Base-by-base conservation (phyloP, 2,797 vertebrate species). In the Yasuhikotakia modesta region DNA sequence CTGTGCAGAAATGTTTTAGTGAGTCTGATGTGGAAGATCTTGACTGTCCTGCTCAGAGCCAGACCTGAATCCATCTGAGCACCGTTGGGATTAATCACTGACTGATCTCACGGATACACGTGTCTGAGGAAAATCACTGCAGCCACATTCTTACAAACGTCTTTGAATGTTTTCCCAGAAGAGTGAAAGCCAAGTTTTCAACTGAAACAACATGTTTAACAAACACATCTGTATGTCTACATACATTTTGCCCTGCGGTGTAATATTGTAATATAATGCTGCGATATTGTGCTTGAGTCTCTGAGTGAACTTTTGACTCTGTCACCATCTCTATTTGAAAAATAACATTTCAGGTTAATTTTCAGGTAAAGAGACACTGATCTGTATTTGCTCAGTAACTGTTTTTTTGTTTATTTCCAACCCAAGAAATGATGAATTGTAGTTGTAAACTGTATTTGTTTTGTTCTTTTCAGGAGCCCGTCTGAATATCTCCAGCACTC, bases 401-500 rank as follows among this genome's bases (percentile, higher is more conserved):
- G n/a, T n/a, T n/a, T n/a, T n/a, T n/a, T n/a, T n/a, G n/a, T n/a
- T n/a, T n/a, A n/a, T n/a, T n/a, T n/a, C n/a, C n/a, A 8, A 39
- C 35, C 35, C 35, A 6, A 35, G 8, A 2, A 35, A 2, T 35
- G 5, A 2, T 35, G 4, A 35, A 35, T 35, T 35, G 4, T 7
- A 6, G 35, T 35, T 35, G 5, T 39, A 39, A 39, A 39, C 22
- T 24, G 14, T 58, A n/a, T 5, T 22, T 39, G 39, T 22, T 7
- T 79, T n/a, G 60, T 63, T n/a, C 27, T 46, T 76, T 5, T 0
- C 70, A 99, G 97, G 95, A 46, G 91, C 89, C 22, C 90, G 87
- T 1, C 81, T 98, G 82, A 89, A 84, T 45, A 85, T 98, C 74
- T 94, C 88, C 76, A 94, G 91, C 70, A 96, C 87, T 84, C 96